These are phyloP conservation scores for Linnaemya tessellans DNA, from an alignment of 2,888 invertebrate genomes.

Conservation along the genomic window DNA sequence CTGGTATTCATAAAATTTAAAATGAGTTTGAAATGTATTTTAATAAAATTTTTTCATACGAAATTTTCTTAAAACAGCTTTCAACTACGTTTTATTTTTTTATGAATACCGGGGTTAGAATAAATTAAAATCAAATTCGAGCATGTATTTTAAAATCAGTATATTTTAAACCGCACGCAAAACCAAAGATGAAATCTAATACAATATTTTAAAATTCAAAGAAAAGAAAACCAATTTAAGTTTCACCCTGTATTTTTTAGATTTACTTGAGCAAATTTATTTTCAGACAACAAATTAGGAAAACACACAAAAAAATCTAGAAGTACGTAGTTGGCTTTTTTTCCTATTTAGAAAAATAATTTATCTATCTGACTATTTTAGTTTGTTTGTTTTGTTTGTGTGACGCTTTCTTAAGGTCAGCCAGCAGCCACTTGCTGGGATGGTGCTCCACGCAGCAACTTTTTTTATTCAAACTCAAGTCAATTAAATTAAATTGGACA, in stretches of 20 bases:
- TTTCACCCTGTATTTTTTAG: slow-evolving; percentile 18
- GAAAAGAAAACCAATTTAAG: not conserved
- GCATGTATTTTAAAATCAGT: no score
- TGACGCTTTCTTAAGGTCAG: slow-evolving; percentile 57
- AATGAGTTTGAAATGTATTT: no score
- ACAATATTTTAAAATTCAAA: no score
- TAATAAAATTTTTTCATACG: no score
- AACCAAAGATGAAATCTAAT: no score
- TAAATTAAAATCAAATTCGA: no score
- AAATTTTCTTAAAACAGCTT: no score
- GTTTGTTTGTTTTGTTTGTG: slow-evolving; percentile 16
- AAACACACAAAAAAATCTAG: slow-evolving; percentile 39
- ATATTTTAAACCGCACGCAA: no score
- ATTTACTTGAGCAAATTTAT: slow-evolving; percentile 20
- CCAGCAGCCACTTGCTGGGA: slow-evolving; percentile 37
- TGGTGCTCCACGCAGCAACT: not conserved
- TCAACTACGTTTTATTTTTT: no score
- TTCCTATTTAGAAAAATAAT: slow-evolving; percentile 31
- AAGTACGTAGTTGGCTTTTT: slow-evolving; percentile 3
- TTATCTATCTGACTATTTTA: slow-evolving; percentile 50
- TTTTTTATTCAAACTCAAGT: not conserved
- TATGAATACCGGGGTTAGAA: no score
- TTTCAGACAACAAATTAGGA: slow-evolving; percentile 28
- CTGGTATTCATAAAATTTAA: no score
- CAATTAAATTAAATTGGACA: not conserved